phyloP scores from a whole-genome alignment of 2,797 vertebrate genomes.

The Petrocephalus sullivani region DNA sequence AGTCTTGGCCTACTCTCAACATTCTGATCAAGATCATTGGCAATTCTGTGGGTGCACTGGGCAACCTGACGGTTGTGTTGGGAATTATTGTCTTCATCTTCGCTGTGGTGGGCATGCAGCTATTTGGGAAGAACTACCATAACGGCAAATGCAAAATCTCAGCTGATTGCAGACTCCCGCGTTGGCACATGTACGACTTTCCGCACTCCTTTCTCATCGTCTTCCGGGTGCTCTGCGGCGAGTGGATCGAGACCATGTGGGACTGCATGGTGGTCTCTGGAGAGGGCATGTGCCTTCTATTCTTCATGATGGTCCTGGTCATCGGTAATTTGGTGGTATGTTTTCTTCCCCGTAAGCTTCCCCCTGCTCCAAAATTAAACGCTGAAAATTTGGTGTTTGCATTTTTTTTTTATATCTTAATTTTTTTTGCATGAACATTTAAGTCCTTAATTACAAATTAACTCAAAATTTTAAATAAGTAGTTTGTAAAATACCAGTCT shows the following conservation, averaged over 20 bases:
- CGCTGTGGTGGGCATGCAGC: conserved; percentile 95
- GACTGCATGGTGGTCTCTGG: conserved; percentile 92
- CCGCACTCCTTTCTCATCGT: conserved; percentile 97
- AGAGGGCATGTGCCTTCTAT: conserved; percentile 82
- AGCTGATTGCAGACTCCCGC: conserved; percentile 69
- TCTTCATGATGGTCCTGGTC: conserved; percentile 99
- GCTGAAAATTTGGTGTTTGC: not conserved
- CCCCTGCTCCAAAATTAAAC: not conserved
- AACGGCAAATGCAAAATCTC: conserved; percentile 88
- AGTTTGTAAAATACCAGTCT: not conserved
- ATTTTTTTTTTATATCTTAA: not conserved
- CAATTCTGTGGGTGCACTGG: conserved; percentile 90
- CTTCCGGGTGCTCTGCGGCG: conserved; percentile 89
- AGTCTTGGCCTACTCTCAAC: conserved; percentile 95
- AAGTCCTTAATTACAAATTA: not conserved
- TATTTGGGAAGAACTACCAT: conserved; percentile 93
- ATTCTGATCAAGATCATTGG: conserved; percentile 98
- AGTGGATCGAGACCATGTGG: conserved; percentile 99
- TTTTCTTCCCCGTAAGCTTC: conserved; percentile 15
- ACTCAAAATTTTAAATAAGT: not conserved
- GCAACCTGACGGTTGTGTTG: conserved; percentile 89
- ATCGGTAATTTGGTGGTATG: conserved; percentile 96
- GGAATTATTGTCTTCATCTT: conserved; percentile 99
- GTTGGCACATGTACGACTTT: conserved; percentile 98
- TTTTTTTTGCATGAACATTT: not conserved